Evolutionary conservation across 2,113 vertebrate species (phyloP).

Genomic region (Grammomys surdaster): DNA sequence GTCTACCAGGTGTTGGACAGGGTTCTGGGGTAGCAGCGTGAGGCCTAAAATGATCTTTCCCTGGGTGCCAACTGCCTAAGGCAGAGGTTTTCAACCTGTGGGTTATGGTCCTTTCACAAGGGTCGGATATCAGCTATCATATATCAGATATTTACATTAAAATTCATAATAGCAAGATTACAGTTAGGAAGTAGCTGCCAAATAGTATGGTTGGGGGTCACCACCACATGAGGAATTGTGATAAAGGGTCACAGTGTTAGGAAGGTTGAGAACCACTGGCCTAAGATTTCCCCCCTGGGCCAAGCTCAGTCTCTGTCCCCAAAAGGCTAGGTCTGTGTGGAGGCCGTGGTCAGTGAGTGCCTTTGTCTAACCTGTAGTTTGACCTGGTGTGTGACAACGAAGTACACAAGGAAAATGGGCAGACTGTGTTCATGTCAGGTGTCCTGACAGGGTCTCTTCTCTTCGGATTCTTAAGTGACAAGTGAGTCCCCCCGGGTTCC

Average conservation of each 20-base stretch:
- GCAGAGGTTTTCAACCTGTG: background rate
- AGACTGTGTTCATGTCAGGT: background rate
- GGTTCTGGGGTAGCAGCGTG: background rate
- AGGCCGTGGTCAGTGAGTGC: background rate
- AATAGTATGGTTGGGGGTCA: background rate
- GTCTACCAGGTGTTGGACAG: background rate
- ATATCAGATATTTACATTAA: background rate
- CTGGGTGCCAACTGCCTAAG: background rate
- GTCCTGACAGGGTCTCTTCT: conserved; percentile 29
- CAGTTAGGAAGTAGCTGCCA: background rate
- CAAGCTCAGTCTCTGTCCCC: background rate
- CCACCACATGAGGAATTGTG: background rate
- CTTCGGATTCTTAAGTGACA: conserved; percentile 69
- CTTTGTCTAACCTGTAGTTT: conserved; percentile 60
- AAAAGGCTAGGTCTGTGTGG: background rate
- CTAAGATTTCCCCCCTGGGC: background rate
- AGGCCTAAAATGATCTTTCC: background rate
- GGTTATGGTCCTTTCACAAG: background rate
- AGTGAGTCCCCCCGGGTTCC: conserved; percentile 35
- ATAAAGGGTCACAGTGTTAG: background rate
- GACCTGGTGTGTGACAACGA: conserved; percentile 72
- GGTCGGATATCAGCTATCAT: background rate
- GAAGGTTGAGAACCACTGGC: background rate
- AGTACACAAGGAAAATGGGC: accelerated
- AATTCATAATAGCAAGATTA: background rate